These are phyloP conservation scores for Oncorhynchus gorbuscha DNA, from an alignment of 2,113 vertebrate genomes.

Conservation along the genomic window DNA sequence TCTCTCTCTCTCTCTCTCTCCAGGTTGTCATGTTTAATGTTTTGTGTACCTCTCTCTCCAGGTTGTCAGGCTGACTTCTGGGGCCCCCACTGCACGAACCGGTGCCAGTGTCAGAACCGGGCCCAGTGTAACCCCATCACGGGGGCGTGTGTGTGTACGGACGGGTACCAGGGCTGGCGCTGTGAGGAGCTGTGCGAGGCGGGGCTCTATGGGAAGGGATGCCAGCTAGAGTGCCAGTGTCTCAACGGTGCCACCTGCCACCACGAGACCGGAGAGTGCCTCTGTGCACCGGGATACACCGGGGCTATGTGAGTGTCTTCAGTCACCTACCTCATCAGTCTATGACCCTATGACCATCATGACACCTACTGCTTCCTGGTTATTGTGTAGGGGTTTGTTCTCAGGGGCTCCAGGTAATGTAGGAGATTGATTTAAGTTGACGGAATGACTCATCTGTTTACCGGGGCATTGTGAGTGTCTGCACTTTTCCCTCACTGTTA, in stretches of 20 bases:
- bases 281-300: slow-evolving; percentile 86
- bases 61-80: slow-evolving; percentile 90
- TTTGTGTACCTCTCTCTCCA: slow-evolving; percentile 46
- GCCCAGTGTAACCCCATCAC: slow-evolving; percentile 95
- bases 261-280: slow-evolving; percentile 86
- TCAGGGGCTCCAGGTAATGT: too few relatives aligned
- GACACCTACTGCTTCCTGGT: too few relatives aligned
- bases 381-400: too few relatives aligned
- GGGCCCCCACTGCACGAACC: slow-evolving; percentile 93
- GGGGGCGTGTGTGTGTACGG: slow-evolving; percentile 87
- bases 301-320: slow-evolving; percentile 83
- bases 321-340: neutral
- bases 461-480: too few relatives aligned
- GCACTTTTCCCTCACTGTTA: too few relatives aligned
- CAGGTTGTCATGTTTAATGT: too few relatives aligned
- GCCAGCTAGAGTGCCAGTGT: slow-evolving; percentile 84
- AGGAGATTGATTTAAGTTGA: too few relatives aligned
- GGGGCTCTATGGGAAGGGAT: slow-evolving; percentile 83
- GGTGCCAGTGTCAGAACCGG: slow-evolving; percentile 89
- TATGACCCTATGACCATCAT: too few relatives aligned
- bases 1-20: too few relatives aligned
- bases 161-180: slow-evolving; percentile 91
- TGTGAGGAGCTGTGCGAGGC: slow-evolving; percentile 85
- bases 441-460: too few relatives aligned
- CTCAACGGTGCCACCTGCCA: slow-evolving; percentile 87